Evolutionary conservation across 2,888 invertebrate genomes (phyloP).

Genomic region (Netelia virgata): DNA sequence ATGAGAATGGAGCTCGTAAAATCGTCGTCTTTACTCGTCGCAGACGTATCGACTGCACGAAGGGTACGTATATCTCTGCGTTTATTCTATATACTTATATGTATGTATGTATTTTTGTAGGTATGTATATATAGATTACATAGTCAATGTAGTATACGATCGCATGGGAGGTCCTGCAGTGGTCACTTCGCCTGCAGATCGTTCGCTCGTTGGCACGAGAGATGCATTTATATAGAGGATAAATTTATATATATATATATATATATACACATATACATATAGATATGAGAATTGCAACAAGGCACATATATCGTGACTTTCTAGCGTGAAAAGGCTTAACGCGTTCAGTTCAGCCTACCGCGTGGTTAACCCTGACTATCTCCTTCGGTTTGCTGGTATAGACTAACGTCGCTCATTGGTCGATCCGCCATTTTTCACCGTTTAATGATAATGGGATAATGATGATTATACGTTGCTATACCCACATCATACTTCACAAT

Average conservation of each 20-base stretch:
- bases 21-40: slow-evolving; percentile 39
- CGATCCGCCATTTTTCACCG: slow-evolving; percentile 77
- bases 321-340: slow-evolving; percentile 55
- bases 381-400: slow-evolving; percentile 64
- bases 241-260: slow-evolving; percentile 1
- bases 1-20: slow-evolving; percentile 55
- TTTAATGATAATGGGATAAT: slow-evolving; percentile 81
- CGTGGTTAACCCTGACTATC: slow-evolving; percentile 75
- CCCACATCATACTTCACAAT: slow-evolving; percentile 13
- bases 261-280: background rate
- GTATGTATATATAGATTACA: background rate
- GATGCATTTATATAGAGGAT: too few species aligned
- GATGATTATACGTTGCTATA: slow-evolving; percentile 75
- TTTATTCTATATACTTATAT: background rate
- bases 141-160: background rate
- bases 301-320: slow-evolving; percentile 40
- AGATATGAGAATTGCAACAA: background rate
- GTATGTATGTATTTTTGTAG: background rate
- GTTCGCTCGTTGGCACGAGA: slow-evolving; percentile 57
- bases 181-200: slow-evolving; percentile 50
- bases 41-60: slow-evolving; percentile 33
- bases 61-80: slow-evolving; percentile 43
- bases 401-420: slow-evolving; percentile 74
- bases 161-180: slow-evolving; percentile 66
- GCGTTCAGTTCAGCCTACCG: slow-evolving; percentile 63